Base-by-base conservation (phyloP, 2,113 vertebrate species). In the Peromyscus californicus region DNA sequence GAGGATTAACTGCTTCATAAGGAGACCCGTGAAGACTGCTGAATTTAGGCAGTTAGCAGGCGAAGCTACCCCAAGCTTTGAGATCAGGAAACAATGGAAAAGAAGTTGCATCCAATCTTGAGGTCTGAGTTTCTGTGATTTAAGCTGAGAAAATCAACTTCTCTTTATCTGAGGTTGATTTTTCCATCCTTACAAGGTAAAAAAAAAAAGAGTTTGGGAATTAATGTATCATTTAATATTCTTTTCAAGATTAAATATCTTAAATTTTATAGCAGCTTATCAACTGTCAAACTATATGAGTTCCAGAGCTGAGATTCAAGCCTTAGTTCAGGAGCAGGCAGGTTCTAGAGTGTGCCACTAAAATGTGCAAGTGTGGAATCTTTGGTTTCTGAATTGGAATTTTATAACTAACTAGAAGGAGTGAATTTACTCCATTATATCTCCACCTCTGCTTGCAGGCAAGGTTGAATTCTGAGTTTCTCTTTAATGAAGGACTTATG, bases 181-280 rank as follows among this genome's bases (percentile, higher is more conserved):
- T 85, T 16, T 89, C 7, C 11, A 12, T 78, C 59, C 95, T 95
- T 72, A 31, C 8, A 86, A 42, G 39, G 24, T 48, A 36, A 5
- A 51, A 48, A 48, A 48, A 48, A 48, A 22, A 74, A 29, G 45
- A 3, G 7, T 91, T 91, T 93, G 51, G 57, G 65, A 91, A 45
- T 93, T 89, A 85, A 31, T 17, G 42, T 26, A 45, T 42, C 24
- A 42, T 85, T 8, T 15, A 80, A 22, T 72, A 85, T 59, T 88
- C 84, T 93, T 89, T 79, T 83, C 63, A 29, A 87, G 42, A 90
- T 95, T 13, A 87, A 57, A 97, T 61, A 59, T 86, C 15, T 9
- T 54, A 82, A 39, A 24, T 51, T 69, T 86, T 75, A 15, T 80
- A 57, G 16, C 15, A 89, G 67, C 16, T 79, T 24, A 54, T 15